Evolutionary conservation across 2,888 invertebrate genomes (phyloP).

Genomic region (Epistrophe grossulariae): DNA sequence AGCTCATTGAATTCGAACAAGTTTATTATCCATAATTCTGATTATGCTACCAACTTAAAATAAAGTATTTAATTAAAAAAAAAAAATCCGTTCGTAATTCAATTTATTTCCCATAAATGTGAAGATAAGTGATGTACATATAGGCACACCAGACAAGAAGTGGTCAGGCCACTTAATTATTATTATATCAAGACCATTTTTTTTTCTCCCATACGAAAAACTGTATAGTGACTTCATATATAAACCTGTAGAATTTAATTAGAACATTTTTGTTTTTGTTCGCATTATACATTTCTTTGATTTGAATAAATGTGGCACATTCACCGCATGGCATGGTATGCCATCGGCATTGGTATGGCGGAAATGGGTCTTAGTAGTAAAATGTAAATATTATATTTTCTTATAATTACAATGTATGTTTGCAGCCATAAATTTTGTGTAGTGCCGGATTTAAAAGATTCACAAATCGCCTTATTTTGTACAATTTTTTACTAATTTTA

Average conservation of each 20-base stretch:
- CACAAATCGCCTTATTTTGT: not conserved
- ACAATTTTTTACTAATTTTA: not conserved
- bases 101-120: slow-evolving; percentile 15
- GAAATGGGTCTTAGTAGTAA: slow-evolving; percentile 4
- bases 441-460: not conserved
- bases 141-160: not conserved
- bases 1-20: not conserved
- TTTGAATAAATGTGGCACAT: slow-evolving; percentile 15
- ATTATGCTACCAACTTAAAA: not conserved
- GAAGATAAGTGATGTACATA: not conserved
- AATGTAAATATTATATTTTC: not conserved
- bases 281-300: not conserved
- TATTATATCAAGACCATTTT: not conserved
- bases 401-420: not conserved
- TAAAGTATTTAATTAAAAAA: not conserved
- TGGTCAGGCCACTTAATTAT: slow-evolving; percentile 7
- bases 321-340: not conserved
- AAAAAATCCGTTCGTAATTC: not conserved
- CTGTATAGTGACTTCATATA: not conserved
- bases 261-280: not conserved
- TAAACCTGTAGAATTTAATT: not conserved
- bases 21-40: not conserved
- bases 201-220: not conserved
- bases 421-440: not conserved
- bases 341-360: not conserved